These are phyloP conservation scores for Polypterus bichir DNA, from an alignment of 2,113 vertebrate species.

Conservation along the genomic window DNA sequence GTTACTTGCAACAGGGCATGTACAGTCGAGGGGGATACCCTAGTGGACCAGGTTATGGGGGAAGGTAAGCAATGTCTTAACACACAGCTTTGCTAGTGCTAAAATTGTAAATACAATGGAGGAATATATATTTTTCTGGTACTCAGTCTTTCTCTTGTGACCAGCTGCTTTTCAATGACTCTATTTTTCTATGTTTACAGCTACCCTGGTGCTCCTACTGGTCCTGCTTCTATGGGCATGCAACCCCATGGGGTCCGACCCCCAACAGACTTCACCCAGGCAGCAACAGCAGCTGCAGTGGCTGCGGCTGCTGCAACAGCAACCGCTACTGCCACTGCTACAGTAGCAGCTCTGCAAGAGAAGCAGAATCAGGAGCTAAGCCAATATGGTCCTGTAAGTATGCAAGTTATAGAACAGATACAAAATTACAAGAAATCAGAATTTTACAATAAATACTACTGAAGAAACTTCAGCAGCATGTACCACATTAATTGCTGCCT, in stretches of 20 bases:
- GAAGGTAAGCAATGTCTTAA: conserved; percentile 52
- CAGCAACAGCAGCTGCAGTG: conserved; percentile 72
- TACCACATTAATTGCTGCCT: too few relatives aligned
- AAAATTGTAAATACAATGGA: too few relatives aligned
- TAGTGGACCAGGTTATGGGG: conserved; percentile 47
- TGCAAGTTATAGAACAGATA: too few relatives aligned
- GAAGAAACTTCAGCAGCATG: too few relatives aligned
- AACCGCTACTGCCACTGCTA: conserved; percentile 82
- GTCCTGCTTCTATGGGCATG: conserved; percentile 59
- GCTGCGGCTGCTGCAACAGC: conserved; percentile 82
- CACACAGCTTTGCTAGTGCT: too few relatives aligned
- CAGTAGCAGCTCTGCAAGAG: conserved; percentile 84
- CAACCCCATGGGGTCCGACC: conserved; percentile 55
- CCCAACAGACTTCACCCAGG: conserved; percentile 80
- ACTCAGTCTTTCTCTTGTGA: too few relatives aligned
- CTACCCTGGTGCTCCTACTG: conserved; percentile 55
- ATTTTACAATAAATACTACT: too few relatives aligned
- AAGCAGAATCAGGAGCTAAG: conserved; percentile 90
- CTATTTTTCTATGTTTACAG: conserved; percentile 32
- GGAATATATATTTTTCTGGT: too few relatives aligned
- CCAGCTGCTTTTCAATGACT: not conserved
- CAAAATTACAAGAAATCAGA: too few relatives aligned
- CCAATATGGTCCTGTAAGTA: conserved; percentile 73
- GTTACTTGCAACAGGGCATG: conserved; percentile 67
- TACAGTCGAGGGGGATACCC: conserved; percentile 63